These are phyloP conservation scores for Australoheros facetus DNA, from an alignment of 2,797 vertebrate species.

Conservation along the genomic window DNA sequence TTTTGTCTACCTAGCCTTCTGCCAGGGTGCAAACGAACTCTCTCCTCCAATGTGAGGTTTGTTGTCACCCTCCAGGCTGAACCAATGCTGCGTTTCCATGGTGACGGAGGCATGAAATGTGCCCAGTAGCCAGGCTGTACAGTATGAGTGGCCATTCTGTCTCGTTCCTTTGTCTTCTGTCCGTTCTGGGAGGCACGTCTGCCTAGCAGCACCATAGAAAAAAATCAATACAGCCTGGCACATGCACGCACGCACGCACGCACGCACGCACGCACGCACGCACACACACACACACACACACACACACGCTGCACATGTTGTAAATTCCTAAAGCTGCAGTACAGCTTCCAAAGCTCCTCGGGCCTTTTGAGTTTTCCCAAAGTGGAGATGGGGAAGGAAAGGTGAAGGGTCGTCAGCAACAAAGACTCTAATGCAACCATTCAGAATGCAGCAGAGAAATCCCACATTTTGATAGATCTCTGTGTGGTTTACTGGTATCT, in stretches of 20 bases:
- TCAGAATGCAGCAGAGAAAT: slow-evolving; percentile 10
- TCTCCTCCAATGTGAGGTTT: slow-evolving; percentile 38
- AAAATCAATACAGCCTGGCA: slow-evolving; percentile 59
- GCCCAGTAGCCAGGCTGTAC: slow-evolving; percentile 42
- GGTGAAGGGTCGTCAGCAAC: slow-evolving; percentile 44
- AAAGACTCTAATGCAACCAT: slow-evolving; percentile 7
- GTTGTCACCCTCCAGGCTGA: slow-evolving; percentile 59
- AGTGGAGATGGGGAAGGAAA: slow-evolving; percentile 23
- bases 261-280: neutral
- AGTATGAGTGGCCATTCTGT: slow-evolving; percentile 47
- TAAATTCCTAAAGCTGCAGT: slow-evolving; percentile 37
- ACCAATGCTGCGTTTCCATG: slow-evolving; percentile 70
- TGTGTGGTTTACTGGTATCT: neutral
- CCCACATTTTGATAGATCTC: neutral
- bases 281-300: neutral
- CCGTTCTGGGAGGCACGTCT: slow-evolving; percentile 40
- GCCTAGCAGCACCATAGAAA: slow-evolving; percentile 30
- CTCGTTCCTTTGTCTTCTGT: slow-evolving; percentile 63
- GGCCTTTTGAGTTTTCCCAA: slow-evolving; percentile 34
- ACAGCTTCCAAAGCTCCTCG: slow-evolving; percentile 28
- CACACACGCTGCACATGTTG: neutral
- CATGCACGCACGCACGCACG: neutral
- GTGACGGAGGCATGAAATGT: slow-evolving; percentile 62
- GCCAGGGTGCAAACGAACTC: slow-evolving; percentile 50
- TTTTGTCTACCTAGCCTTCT: slow-evolving; percentile 52